Evolutionary conservation across 2,888 invertebrate species (phyloP).

Genomic region (Tenthredo scrophulariae): DNA sequence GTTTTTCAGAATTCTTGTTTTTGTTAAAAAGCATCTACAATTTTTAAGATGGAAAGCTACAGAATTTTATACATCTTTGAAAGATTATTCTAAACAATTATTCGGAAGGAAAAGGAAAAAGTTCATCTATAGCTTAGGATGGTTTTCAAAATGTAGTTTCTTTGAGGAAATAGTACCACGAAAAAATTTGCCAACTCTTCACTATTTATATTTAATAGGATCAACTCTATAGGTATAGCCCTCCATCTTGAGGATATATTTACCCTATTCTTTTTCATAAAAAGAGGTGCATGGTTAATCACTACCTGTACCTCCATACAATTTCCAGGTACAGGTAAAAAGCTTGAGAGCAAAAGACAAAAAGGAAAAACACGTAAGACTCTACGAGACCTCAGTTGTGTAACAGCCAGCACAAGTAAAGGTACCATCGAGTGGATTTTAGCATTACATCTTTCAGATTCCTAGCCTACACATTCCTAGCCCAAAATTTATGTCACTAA

Average conservation of each 20-base stretch:
- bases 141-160: not conserved
- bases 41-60: not conserved
- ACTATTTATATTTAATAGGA: not conserved
- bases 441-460: conserved; percentile 59
- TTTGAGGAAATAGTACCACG: not conserved
- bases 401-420: conserved; percentile 79
- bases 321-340: conserved; percentile 79
- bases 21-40: not conserved
- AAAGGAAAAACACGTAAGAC: conserved; percentile 81
- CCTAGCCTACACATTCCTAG: conserved; percentile 46
- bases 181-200: not conserved
- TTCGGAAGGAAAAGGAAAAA: not conserved
- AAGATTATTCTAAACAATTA: not conserved
- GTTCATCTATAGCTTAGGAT: not conserved
- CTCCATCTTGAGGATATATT: conserved; percentile 38
- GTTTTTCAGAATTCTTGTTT: not conserved
- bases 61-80: not conserved
- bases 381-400: conserved; percentile 84
- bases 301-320: conserved; percentile 70
- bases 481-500: conserved; percentile 62
- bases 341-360: conserved; percentile 78
- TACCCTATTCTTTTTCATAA: conserved; percentile 55
- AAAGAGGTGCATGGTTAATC: conserved; percentile 67
- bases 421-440: conserved; percentile 77
- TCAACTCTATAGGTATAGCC: not conserved